These are phyloP conservation scores for Drosophila sucinea DNA, from an alignment of 1,140 invertebrate genomes.

Conservation along the genomic window DNA sequence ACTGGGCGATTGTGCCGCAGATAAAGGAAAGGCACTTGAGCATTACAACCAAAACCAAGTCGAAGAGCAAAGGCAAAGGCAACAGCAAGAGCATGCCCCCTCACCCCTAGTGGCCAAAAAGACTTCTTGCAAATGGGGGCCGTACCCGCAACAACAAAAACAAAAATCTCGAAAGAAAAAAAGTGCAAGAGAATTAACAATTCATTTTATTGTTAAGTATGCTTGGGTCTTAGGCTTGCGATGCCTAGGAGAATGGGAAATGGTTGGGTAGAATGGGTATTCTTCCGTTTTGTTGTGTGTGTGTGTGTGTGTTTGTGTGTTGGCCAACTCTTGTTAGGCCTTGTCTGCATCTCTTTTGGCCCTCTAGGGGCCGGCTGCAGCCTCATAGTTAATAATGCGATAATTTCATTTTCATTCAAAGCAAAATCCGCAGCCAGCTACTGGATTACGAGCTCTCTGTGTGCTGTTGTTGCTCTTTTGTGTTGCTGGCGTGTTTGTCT, in stretches of 20 bases:
- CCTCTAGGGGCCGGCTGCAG: background rate
- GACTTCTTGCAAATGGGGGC: constrained; percentile 38
- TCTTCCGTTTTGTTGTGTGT: constrained; percentile 14
- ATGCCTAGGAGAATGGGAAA: constrained; percentile 20
- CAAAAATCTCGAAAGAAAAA: constrained; percentile 32
- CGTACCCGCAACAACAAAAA: constrained; percentile 21
- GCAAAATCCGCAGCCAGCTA: constrained; percentile 75
- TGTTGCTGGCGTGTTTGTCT: constrained; percentile 43
- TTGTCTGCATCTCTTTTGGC: constrained; percentile 36
- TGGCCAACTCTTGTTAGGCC: constrained; percentile 63
- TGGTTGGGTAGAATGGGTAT: constrained; percentile 14
- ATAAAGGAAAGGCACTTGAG: constrained; percentile 79
- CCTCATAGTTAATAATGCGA: constrained; percentile 79
- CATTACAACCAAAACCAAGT: constrained; percentile 55
- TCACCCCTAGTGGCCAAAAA: constrained; percentile 32
- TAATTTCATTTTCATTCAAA: constrained; percentile 81
- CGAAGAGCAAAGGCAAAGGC: constrained; percentile 32
- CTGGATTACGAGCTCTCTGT: constrained; percentile 55
- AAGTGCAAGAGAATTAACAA: constrained; percentile 79
- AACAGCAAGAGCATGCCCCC: constrained; percentile 24
- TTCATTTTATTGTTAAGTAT: constrained; percentile 82
- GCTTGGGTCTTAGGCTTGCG: constrained; percentile 31
- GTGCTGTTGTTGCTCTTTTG: constrained; percentile 31
- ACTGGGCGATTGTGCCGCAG: constrained; percentile 69
- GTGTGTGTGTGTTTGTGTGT: constrained; percentile 14